phyloP scores from a whole-genome alignment of 2,888 invertebrate species.

The Pyrgus malvae region DNA sequence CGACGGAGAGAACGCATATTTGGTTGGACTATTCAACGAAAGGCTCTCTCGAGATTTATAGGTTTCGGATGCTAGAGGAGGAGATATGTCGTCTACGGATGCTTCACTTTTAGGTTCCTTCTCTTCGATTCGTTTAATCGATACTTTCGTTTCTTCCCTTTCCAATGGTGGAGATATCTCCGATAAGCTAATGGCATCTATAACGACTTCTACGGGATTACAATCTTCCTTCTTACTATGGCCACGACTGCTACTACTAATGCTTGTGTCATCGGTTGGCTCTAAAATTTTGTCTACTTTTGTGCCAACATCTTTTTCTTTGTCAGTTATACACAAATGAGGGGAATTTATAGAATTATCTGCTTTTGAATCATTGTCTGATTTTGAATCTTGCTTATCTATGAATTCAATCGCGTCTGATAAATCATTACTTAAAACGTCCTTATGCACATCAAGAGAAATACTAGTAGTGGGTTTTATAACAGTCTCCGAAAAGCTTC shows the following conservation, averaged over 20 bases:
- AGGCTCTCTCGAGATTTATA: conserved; percentile 40
- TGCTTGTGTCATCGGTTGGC: conserved; percentile 12
- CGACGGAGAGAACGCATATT: conserved; percentile 41
- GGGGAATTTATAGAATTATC: conserved; percentile 41
- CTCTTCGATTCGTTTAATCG: conserved; percentile 12
- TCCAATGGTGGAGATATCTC: conserved; percentile 60
- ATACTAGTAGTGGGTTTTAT: conserved; percentile 45
- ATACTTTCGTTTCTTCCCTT: conserved; percentile 38
- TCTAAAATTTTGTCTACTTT: background rate
- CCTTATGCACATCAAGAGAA: conserved; percentile 30
- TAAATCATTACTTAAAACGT: conserved; percentile 28
- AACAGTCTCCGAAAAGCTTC: conserved; percentile 64
- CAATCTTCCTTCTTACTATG: conserved; percentile 36
- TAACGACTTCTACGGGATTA: conserved; percentile 43
- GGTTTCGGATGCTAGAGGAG: conserved; percentile 56
- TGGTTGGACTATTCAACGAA: conserved; percentile 31
- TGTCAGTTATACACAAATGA: conserved; percentile 37
- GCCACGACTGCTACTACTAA: conserved; percentile 31
- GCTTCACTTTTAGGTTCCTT: conserved; percentile 32
- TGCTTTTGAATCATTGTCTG: conserved; percentile 34
- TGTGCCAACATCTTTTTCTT: conserved; percentile 33
- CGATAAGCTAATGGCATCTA: conserved; percentile 54
- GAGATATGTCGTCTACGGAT: conserved; percentile 51
- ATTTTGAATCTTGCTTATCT: conserved; percentile 39
- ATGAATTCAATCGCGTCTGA: conserved; percentile 39